Base-by-base conservation (phyloP, 2,888 invertebrate species). In the Hofmannophila pseudospretella region DNA sequence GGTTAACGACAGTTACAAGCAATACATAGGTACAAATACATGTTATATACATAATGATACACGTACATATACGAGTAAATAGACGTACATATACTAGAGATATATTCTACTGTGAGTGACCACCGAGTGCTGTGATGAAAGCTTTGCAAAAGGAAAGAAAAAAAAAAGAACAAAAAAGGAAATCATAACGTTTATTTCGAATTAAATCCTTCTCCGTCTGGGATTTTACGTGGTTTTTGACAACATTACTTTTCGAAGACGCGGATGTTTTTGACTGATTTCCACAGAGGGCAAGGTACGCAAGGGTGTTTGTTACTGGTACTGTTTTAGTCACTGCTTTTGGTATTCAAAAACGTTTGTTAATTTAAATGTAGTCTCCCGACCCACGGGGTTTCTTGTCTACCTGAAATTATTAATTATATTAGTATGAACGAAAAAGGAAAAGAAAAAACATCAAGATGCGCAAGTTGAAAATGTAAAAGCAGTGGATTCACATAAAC, bases 381-480 rank as follows among this genome's bases (percentile, higher is more conserved):
- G 84, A 82, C 75, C 81, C 85, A 70, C 67, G 85, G 85, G 84
- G 44, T 80, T 81, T 80, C 82, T 79, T 58, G 80, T 75, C 75
- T 77, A 84, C 85, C 86, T 85, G 86, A 86, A 85, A 85, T 79
- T 79, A 79, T 81, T 81, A 81, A 85, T 80, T 81, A 76, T 69
- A 86, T 87, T 87, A 86, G 86, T 86, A 82, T 72, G 79, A 84
- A 82, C 82, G 73, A 76, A 81, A 74, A 59, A 55, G 60, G 52
- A 62, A 72, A 70, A 65, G 61, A 67, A 22, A 67, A 44, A 45
- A 41, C 45, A 55, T 65, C 61, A 47, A 37, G 72, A 68, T 76
- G 72, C 74, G 55, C 59, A 54, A 61, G 58, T 64, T 45, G 61
- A 58, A 55, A 65, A 58, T 58, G 60, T 48, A 70, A n/a, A n/a